Evolutionary conservation across 2,113 vertebrate species (phyloP).

Genomic region (Alexandromys fortis): DNA sequence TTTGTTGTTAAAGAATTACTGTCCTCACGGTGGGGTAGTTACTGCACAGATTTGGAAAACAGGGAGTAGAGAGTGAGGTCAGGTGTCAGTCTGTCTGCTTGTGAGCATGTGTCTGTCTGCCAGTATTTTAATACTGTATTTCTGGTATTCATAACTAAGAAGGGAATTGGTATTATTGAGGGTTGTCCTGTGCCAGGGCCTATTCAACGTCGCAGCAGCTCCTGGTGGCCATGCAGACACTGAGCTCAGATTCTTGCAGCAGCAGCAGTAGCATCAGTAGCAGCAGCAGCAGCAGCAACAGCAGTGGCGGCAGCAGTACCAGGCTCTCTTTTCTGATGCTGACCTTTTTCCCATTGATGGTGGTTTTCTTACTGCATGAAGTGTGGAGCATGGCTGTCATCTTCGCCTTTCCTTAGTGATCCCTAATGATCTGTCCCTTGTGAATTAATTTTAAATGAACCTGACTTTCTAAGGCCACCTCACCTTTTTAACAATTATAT

Average conservation of each 20-base stretch:
- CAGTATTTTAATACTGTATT: neutral
- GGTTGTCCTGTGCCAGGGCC: neutral
- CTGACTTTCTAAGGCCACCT: neutral
- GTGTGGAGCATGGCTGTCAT: neutral
- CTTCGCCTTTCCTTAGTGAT: neutral
- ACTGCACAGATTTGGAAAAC: neutral
- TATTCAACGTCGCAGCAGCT: neutral
- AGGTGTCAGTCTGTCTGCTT: neutral
- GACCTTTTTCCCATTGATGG: neutral
- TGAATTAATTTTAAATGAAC: neutral
- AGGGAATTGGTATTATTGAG: neutral
- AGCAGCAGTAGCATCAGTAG: too few relatives aligned
- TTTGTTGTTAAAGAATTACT: neutral
- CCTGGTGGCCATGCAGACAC: neutral
- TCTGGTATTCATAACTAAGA: neutral
- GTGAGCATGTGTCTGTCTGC: neutral
- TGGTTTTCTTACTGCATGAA: slow-evolving; percentile 49
- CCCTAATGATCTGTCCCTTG: neutral
- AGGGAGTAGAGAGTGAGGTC: neutral
- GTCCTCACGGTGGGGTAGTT: neutral
- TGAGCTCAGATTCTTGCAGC: neutral
- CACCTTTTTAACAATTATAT: neutral
- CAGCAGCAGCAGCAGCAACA: too few relatives aligned
- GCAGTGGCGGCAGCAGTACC: neutral
- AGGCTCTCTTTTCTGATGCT: neutral